A percentile compares a stretch with the other conserved stretches of the same genome.
Conservation (phyloP, 2,888 invertebrate genomes). For the Cosmopolites sordidus region DNA sequence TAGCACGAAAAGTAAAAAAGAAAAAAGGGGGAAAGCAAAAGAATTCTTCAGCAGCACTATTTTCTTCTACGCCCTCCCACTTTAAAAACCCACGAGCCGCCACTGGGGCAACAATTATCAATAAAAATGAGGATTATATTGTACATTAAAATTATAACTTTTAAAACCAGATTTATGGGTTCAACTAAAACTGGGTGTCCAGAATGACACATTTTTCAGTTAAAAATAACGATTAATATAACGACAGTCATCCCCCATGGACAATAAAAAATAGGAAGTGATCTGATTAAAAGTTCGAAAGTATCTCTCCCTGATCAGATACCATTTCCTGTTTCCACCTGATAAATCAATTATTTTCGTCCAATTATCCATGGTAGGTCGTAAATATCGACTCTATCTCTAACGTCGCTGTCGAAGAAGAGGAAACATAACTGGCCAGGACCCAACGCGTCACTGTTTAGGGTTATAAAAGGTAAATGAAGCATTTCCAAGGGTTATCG, state of each 20-base stretch:
- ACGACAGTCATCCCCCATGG: not conserved
- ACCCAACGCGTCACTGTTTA: conserved; percentile 39
- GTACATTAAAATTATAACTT: too few relatives aligned
- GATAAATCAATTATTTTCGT: conserved; percentile 45
- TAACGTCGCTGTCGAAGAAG: conserved; percentile 32
- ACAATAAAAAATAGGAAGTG: not conserved
- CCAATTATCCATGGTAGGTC: conserved; percentile 34
- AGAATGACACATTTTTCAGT: not conserved
- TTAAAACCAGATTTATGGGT: too few relatives aligned
- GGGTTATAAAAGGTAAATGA: conserved; percentile 46
- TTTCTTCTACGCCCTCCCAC: too few relatives aligned
- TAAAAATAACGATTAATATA: not conserved
- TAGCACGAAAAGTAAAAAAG: too few relatives aligned
- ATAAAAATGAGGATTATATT: too few relatives aligned
- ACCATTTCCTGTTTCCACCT: conserved; percentile 41
- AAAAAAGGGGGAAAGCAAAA: too few relatives aligned
- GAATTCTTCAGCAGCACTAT: too few relatives aligned
- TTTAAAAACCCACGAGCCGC: too few relatives aligned
- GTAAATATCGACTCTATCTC: conserved; percentile 36
- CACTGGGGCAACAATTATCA: too few relatives aligned
- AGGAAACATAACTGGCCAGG: conserved; percentile 32
- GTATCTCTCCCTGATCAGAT: conserved; percentile 25
- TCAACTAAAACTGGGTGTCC: too few relatives aligned
- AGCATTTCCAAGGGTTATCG: conserved; percentile 46
- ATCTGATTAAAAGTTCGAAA: conserved; percentile 3